Evolutionary conservation across 2,113 vertebrate species (phyloP), one percentile per base, ranked within the genome.

Genomic region (Poecile atricapillus): DNA sequence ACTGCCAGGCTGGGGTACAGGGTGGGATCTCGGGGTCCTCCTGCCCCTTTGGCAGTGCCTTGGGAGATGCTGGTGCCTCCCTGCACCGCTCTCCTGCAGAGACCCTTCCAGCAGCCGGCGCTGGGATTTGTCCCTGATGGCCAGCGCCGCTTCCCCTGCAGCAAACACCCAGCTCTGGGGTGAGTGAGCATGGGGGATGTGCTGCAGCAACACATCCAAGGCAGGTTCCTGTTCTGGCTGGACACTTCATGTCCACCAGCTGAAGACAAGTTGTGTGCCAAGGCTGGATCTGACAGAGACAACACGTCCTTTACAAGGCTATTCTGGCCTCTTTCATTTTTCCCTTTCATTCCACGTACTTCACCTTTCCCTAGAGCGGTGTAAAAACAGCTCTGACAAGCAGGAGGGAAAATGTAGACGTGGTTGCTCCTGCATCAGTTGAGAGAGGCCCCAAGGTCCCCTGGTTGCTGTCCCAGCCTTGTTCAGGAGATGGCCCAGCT

Each of bases 21-120:
- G 28, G 62, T 2, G 1, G 30, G 47, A 8, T 35, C 12, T 18
- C 0, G 0, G 4, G 65, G 22, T 69, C 50, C 37, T 83, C 1
- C 1, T 85, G 50, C 23, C 43, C 17, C 50, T 86, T 19, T 37
- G 69, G 74, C 56, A 16, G 62, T 9, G 24, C 31, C 23, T 37
- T 0, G 0, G 59, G 83, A 52, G 43, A 6, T 46, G 79, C 17
- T 23, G n/a, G 33, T 0, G 0, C 41, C 37, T 37, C 62, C 19
- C 35, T 0, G 1, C 23, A 4, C 11, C 19, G 44, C 41, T 56
- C 49, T 87, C 24, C 20, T 80, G 62, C 59, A 71, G 55, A 65
- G n/a, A 62, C 46, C 58, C 69, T 35, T 58, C 31, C 39, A 74
- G 67, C 44, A 47, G 2, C 2, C 0, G 2, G 62, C 31, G 8